Percentiles rank a stretch among this genome's conserved stretches.
Conservation (phyloP, 2,888 invertebrate species). For the Idaea dimidiata region DNA sequence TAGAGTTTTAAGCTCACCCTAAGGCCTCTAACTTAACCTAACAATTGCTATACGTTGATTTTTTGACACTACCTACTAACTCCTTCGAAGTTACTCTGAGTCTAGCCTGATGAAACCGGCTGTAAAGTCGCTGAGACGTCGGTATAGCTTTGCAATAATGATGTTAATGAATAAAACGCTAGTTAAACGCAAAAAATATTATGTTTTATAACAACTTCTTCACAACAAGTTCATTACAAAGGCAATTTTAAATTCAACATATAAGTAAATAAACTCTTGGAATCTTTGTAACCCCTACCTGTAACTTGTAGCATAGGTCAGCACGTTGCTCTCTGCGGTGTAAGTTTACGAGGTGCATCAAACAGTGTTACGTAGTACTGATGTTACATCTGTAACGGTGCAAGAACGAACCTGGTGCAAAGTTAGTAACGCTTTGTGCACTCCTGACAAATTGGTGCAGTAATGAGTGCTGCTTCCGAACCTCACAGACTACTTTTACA, state of each 20-base stretch:
- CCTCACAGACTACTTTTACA: background rate
- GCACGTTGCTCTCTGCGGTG: slow-evolving; percentile 3
- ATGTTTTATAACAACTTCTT: too few relatives aligned
- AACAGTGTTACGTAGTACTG: slow-evolving; percentile 17
- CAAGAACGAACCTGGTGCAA: slow-evolving; percentile 28
- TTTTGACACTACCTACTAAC: too few relatives aligned
- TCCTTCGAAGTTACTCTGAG: too few relatives aligned
- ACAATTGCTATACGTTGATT: too few relatives aligned
- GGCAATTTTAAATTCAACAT: background rate
- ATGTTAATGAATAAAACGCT: too few relatives aligned
- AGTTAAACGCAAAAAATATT: too few relatives aligned
- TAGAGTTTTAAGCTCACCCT: too few relatives aligned
- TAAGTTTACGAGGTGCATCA: slow-evolving; percentile 20
- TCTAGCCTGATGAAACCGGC: too few relatives aligned
- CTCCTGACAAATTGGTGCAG: slow-evolving; percentile 57
- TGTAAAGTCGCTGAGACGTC: too few relatives aligned
- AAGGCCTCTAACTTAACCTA: too few relatives aligned
- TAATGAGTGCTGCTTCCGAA: slow-evolving; percentile 41
- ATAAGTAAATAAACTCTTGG: background rate
- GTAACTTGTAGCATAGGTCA: background rate
- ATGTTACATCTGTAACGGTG: slow-evolving; percentile 8
- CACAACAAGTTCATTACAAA: too few relatives aligned
- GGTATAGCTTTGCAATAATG: too few relatives aligned
- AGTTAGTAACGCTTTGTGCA: slow-evolving; percentile 42
- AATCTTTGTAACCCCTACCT: background rate